Conservation (phyloP, 2,113 vertebrate species). For the Panthera tigris region DNA sequence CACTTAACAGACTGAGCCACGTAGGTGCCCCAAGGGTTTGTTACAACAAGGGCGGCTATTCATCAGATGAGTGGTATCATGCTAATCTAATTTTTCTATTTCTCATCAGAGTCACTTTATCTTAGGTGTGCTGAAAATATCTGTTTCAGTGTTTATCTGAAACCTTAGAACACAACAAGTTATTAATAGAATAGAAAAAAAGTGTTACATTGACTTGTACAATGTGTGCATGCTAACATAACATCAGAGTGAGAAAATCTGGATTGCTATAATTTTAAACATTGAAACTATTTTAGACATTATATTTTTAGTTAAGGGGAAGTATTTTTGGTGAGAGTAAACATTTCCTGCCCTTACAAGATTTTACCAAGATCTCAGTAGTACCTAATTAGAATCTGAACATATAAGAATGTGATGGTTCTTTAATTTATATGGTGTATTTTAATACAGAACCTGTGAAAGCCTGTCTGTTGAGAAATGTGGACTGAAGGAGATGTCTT, state of each 20-base stretch:
- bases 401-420: background rate
- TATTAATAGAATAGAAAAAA: background rate
- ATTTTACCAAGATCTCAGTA: background rate
- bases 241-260: background rate
- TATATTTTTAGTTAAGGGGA: background rate
- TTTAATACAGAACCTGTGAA: background rate
- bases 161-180: background rate
- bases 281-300: background rate
- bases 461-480: background rate
- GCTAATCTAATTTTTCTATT: background rate
- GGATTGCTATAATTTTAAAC: background rate
- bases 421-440: background rate
- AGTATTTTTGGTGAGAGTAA: background rate
- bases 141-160: background rate
- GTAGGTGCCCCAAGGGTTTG: no score
- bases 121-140: background rate
- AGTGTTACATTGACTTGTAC: background rate
- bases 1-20: no score
- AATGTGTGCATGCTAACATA: background rate
- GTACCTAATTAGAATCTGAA: background rate
- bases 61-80: background rate
- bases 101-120: background rate
- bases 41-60: background rate
- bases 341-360: background rate
- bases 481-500: background rate